phyloP scores from a whole-genome alignment of 2,797 vertebrate genomes.

The Onychomys leucogaster region DNA sequence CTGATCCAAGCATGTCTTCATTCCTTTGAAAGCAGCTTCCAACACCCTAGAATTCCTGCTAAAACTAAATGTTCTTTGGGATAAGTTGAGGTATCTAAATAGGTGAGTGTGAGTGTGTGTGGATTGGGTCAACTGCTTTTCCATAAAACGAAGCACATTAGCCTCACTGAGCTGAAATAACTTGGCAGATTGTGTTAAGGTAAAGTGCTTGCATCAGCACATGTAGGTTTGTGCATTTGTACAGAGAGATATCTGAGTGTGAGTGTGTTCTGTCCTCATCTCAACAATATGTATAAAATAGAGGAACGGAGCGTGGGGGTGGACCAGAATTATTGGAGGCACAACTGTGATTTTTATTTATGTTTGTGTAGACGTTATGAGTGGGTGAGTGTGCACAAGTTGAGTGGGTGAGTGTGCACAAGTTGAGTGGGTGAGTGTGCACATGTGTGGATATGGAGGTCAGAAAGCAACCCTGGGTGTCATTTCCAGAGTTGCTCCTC shows the following conservation, averaged over 20 bases:
- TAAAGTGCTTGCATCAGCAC: background rate
- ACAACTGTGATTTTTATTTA: background rate
- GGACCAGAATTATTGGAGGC: background rate
- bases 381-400: background rate
- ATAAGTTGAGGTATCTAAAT: background rate
- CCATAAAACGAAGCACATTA: slow-evolving; percentile 44
- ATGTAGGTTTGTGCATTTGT: background rate
- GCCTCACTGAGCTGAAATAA: background rate
- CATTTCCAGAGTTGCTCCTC: background rate
- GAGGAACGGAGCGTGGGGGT: rapidly evolving
- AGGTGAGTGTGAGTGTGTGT: no score
- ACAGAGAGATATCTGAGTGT: background rate
- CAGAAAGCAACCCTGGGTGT: background rate
- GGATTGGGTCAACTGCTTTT: slow-evolving; percentile 47
- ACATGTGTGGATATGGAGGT: background rate
- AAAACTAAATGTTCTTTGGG: background rate
- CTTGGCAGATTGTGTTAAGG: background rate
- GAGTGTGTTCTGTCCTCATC: background rate
- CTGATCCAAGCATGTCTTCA: slow-evolving; percentile 31
- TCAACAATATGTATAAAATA: background rate
- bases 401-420: no score
- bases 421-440: background rate
- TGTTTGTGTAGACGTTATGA: no score
- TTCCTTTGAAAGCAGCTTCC: slow-evolving; percentile 43
- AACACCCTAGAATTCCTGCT: slow-evolving; percentile 7